These are phyloP conservation scores for Nesoenas mayeri DNA, from an alignment of 2,113 vertebrate species.

Conservation along the genomic window DNA sequence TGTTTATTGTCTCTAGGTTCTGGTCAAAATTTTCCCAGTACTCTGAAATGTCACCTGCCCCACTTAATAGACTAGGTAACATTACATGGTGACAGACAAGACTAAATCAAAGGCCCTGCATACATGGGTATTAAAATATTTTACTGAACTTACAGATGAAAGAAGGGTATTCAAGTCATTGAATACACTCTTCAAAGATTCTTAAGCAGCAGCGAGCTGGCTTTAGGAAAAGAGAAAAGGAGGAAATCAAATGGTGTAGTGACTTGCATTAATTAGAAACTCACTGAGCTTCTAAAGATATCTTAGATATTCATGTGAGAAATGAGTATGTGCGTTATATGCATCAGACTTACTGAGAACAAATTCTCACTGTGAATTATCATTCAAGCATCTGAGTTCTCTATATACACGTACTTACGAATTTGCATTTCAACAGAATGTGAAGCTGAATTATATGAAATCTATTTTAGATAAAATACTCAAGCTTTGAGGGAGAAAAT, in stretches of 20 bases:
- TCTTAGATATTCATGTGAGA: constrained; percentile 14
- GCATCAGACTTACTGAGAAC: neutral
- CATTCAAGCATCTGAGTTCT: constrained; percentile 30
- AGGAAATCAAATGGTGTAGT: constrained; percentile 25
- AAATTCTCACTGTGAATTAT: constrained; percentile 39
- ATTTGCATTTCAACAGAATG: constrained; percentile 49
- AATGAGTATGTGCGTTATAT: neutral
- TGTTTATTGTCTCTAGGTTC: neutral
- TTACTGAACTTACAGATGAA: neutral
- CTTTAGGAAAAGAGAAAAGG: constrained; percentile 6
- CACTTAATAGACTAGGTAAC: neutral
- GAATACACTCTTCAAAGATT: constrained; percentile 20
- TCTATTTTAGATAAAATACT: constrained; percentile 7
- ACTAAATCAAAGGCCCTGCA: neutral
- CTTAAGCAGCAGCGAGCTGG: neutral
- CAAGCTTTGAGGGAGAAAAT: neutral
- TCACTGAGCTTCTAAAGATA: constrained; percentile 35
- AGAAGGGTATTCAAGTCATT: neutral
- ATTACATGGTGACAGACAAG: neutral
- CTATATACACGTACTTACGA: neutral
- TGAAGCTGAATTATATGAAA: neutral
- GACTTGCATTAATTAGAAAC: constrained; percentile 29
- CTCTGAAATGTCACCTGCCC: neutral
- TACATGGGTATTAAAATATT: neutral
- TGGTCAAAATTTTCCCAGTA: neutral